These are phyloP conservation scores for Diploptera punctata DNA, from an alignment of 2,888 invertebrate species.

Conservation along the genomic window DNA sequence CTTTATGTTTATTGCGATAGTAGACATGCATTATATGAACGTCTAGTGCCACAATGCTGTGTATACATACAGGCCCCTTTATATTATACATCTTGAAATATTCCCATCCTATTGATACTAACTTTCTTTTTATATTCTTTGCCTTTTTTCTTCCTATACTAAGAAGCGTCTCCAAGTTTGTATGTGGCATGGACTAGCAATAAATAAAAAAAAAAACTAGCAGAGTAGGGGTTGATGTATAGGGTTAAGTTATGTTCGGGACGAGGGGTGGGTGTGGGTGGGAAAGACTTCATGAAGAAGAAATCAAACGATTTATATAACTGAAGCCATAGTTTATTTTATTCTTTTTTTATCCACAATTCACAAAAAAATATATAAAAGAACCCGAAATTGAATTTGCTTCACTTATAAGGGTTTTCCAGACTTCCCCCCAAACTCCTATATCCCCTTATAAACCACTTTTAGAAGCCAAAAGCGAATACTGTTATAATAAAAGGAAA, in stretches of 20 bases:
- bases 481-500: background rate
- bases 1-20: constrained; percentile 16
- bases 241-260: background rate
- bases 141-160: background rate
- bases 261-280: background rate
- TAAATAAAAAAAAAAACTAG: constrained; percentile 1
- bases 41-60: background rate
- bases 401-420: background rate
- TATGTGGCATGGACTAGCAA: background rate
- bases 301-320: background rate
- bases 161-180: constrained; percentile 1
- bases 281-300: constrained; percentile 10
- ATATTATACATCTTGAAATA: constrained; percentile 20
- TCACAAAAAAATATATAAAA: background rate
- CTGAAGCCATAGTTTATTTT: background rate
- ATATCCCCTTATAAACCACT: background rate
- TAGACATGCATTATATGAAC: constrained; percentile 6
- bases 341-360: background rate
- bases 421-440: background rate
- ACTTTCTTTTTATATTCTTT: constrained; percentile 3
- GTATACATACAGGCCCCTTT: constrained; percentile 19
- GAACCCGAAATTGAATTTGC: background rate
- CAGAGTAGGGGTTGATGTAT: constrained; percentile 11
- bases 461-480: too few relatives aligned
- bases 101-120: constrained; percentile 18